phyloP scores from a whole-genome alignment of 2,888 invertebrate genomes.

The Gymnoscelis rufifasciata region DNA sequence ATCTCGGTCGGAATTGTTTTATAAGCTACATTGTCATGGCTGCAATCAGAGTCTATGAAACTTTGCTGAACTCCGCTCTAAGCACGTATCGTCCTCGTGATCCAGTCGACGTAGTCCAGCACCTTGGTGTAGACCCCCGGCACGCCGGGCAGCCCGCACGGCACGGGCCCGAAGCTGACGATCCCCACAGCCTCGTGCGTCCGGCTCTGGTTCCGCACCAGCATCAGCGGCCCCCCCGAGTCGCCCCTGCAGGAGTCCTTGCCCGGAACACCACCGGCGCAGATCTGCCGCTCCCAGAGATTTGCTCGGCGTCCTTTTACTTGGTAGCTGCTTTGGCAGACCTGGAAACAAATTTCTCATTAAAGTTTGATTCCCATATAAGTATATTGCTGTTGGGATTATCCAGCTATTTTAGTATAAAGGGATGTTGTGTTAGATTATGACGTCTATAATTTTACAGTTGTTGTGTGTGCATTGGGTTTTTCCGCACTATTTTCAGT shows the following conservation, averaged over 20 bases:
- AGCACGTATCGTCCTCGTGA: slow-evolving; percentile 47
- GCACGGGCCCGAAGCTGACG: slow-evolving; percentile 81
- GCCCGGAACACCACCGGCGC: slow-evolving; percentile 78
- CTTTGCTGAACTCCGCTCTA: not conserved
- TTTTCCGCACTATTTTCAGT: too few relatives aligned
- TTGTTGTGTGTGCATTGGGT: too few relatives aligned
- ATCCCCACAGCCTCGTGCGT: slow-evolving; percentile 64
- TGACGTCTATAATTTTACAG: too few relatives aligned
- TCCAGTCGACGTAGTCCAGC: slow-evolving; percentile 77
- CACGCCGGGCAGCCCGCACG: slow-evolving; percentile 78
- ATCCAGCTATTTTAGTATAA: too few relatives aligned
- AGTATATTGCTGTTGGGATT: too few relatives aligned
- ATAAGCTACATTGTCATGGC: too few relatives aligned
- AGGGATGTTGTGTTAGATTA: too few relatives aligned
- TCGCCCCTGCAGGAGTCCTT: slow-evolving; percentile 82
- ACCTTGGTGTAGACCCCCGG: slow-evolving; percentile 83
- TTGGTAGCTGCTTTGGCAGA: slow-evolving; percentile 35
- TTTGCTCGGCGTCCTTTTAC: slow-evolving; percentile 22
- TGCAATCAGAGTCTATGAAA: not conserved
- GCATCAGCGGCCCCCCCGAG: slow-evolving; percentile 83
- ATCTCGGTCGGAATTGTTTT: not conserved
- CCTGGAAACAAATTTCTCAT: slow-evolving; percentile 25
- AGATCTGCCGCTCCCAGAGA: slow-evolving; percentile 57
- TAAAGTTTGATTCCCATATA: too few relatives aligned
- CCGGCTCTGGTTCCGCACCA: slow-evolving; percentile 20